Base-by-base conservation (phyloP, 2,113 vertebrate genomes). In the Cynocephalus volans region DNA sequence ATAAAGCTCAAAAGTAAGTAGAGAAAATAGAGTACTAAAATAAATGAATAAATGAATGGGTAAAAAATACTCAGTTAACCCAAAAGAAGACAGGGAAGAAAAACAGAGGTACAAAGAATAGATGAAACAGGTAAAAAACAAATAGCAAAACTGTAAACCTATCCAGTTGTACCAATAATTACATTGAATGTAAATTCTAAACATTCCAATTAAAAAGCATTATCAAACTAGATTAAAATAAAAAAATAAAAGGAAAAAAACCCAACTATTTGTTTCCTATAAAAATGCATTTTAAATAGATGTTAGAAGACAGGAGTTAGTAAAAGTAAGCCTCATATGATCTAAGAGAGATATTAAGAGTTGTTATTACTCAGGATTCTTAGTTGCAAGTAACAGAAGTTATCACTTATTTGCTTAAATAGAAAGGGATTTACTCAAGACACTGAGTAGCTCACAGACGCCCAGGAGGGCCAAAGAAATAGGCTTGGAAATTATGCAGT, bases 241-340 rank as follows among this genome's bases (percentile, higher is more conserved):
- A 50, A 48, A 62, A 88, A 54, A 62, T 21, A 62, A 28, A 50
- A 80, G 64, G 36, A 8, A 70, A 95, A 36, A 65, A n/a, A 31
- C 24, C 6, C 23, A n/a, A 24, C 33, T 48, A 50, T 75, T n/a
- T 31, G 23, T 21, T 88, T 88, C 54, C 19, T n/a, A 69, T 14
- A 90, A 93, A 87, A 93, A 69, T 69, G 8, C 4, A 81, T 54
- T 75, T 96, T 69, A 75, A 50, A 19, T 36, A 70, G 48, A 72
- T 45, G 10, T 77, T 67, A 17, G 21, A 58, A 88, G 36, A 13
- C 36, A 75, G 23, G 6, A 65, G 15, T 45, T 72, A 85, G 81
- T 14, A 56, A 70, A 52, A 13, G 33, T 13, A 45, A 31, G 23
- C 2, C 4, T 88, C 21, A 52, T 41, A 70, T 31, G 50, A 65